Evolutionary conservation across 2,888 invertebrate species (phyloP).

Genomic region (Platycheirus albimanus): DNA sequence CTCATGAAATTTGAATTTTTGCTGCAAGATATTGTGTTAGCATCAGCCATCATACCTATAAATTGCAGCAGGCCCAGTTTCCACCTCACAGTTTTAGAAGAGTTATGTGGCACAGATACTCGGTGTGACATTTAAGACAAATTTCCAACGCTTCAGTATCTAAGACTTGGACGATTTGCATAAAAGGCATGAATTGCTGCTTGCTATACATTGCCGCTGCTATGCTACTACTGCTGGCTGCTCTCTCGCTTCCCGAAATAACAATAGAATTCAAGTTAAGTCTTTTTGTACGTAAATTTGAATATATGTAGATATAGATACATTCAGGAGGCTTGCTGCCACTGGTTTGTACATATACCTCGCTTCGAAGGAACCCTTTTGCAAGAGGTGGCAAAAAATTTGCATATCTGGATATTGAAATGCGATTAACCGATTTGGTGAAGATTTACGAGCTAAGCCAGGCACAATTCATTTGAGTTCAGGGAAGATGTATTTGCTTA

Average conservation of each 20-base stretch:
- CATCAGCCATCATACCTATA: conserved; percentile 2
- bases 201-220: neutral
- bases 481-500: conserved; percentile 38
- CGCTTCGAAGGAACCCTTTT: conserved; percentile 48
- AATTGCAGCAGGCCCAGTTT: conserved; percentile 51
- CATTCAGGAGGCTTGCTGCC: conserved; percentile 21
- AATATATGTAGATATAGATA: neutral
- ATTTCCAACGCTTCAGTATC: conserved; percentile 71
- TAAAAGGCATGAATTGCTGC: conserved; percentile 59
- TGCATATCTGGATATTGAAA: conserved; percentile 73
- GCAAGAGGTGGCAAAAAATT: conserved; percentile 69
- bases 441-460: conserved; percentile 70
- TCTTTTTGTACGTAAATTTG: conserved; percentile 2
- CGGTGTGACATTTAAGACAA: conserved; percentile 68
- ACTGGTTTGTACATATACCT: conserved; percentile 22
- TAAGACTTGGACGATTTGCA: conserved; percentile 68
- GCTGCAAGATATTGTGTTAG: conserved; percentile 29
- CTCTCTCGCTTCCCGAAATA: conserved; percentile 50
- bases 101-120: conserved; percentile 69
- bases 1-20: conserved; percentile 40
- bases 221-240: neutral
- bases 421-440: conserved; percentile 71
- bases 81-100: conserved; percentile 46
- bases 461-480: conserved; percentile 50
- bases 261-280: conserved; percentile 64